phyloP scores from a whole-genome alignment of 2,113 vertebrate species.

The Epinephelus lanceolatus region DNA sequence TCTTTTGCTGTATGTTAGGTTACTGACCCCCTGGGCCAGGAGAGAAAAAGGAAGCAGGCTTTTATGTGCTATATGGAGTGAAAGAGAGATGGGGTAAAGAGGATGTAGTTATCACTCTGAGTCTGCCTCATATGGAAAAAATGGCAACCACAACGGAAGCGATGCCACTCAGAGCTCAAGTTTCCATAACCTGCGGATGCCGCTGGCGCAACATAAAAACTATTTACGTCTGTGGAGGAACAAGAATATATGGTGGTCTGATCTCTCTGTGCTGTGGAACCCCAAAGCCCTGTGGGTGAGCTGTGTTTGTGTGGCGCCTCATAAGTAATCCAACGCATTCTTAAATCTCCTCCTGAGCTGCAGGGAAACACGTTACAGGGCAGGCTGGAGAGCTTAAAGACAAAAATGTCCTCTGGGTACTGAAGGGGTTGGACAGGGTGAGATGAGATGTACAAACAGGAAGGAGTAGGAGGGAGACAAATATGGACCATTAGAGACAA shows the following conservation, averaged over 20 bases:
- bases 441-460: constrained; percentile 1
- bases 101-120: constrained; percentile 36
- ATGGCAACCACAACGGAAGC: constrained; percentile 64
- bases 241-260: constrained; percentile 53
- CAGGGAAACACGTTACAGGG: constrained; percentile 60
- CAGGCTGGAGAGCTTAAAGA: constrained; percentile 35
- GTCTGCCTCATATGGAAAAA: constrained; percentile 54
- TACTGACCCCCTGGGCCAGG: constrained; percentile 18
- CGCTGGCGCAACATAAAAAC: constrained; percentile 55
- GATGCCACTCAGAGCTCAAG: constrained; percentile 50
- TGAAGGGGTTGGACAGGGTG: background rate
- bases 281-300: constrained; percentile 43
- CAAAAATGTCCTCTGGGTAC: constrained; percentile 48
- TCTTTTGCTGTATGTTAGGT: constrained; percentile 20
- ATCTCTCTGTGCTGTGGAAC: constrained; percentile 33
- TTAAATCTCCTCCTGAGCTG: constrained; percentile 59
- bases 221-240: constrained; percentile 71
- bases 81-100: constrained; percentile 49
- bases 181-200: constrained; percentile 69
- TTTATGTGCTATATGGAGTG: constrained; percentile 46
- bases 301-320: constrained; percentile 53
- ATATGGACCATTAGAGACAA: constrained; percentile 28
- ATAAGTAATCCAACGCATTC: constrained; percentile 59
- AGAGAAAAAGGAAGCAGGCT: constrained; percentile 41
- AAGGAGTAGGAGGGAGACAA: constrained; percentile 4